Base-by-base conservation (phyloP, 2,797 vertebrate species). In the Enteromius viviparus region DNA sequence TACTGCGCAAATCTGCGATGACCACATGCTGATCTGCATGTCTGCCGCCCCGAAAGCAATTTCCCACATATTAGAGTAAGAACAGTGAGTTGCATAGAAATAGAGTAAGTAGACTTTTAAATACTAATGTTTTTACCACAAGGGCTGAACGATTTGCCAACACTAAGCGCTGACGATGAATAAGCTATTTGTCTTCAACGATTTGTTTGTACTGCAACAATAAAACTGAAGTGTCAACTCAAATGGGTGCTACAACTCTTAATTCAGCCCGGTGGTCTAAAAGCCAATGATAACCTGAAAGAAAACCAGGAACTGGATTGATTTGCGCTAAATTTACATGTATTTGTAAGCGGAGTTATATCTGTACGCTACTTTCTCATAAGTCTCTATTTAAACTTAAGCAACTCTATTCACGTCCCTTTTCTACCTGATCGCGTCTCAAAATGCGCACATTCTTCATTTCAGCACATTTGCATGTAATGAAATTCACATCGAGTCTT, bases 1-100 rank as follows among this genome's bases (percentile, higher is more conserved):
- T 71, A 40, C 62, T 65, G 47, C 40, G 21, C 51, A 74, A 55
- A 60, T 77, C 32, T 64, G 32, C 70, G 14, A 55, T 55, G 60
- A 72, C 32, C 80, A 82, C 81, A 55, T 29, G 66, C 42, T 45
- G 86, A 89, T 85, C 85, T 91, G 91, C 86, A 88, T 92, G 89
- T 89, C 89, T 90, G 91, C 91, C 90, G 91, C 93, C 94, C 92
- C 92, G 91, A 93, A 94, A 71, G 71, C 58, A 65, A 89, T 89
- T 86, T 89, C 87, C 91, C 87, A 86, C 80, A 88, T 89, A 88
- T 79, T 83, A 64, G 81, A 82, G 92, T 77, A 87, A 92, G 77
- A 82, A 42, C 84, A 84, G 83, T 87, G 84, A 90, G 62, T 85
- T 89, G 81, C 83, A 75, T 91, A 91, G 91, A 91, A 92, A 91